Evolutionary conservation across 2,888 invertebrate genomes (phyloP), one percentile per base, ranked within the genome.

Genomic region (Hyles lineata): DNA sequence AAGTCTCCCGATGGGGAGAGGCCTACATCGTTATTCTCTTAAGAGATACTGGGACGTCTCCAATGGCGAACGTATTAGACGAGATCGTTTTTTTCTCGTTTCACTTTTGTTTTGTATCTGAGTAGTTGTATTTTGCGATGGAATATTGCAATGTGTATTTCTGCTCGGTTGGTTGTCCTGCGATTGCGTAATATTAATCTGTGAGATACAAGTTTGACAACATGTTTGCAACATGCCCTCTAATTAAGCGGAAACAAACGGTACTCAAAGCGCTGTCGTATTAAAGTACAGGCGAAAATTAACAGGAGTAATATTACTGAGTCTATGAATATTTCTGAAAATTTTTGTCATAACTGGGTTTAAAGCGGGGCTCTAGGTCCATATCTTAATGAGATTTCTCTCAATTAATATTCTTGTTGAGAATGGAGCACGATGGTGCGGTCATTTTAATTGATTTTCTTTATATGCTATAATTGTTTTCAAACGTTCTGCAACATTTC

Each of bases 1-100:
- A 89, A 89, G 85, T 84, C 80, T 82, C 78, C 77, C 76, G 77
- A 79, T 76, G 82, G 77, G 85, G 85, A 89, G 82, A 80, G 81
- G 62, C 74, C 77, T 78, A 59, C 50, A 60, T 78, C 81, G 84
- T 83, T 83, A 83, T 79, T 80, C 81, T 81, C 79, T 84, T 85
- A 81, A 23, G 52, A 32, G 32, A 61, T 62, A n/a, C 29, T 29
- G 62, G 60, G 23, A 23, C n/a, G 61, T 50, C 19, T 43, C 8
- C 60, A 50, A 70, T 70, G 52, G 29, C 61, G 32, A 62, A 60
- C 15, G 60, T 32, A 62, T 62, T 35, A 63, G 17, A 8, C 17
- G 35, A 21, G 35, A 63, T 35, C 19, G 61, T 62, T 62, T 17
- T 8, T 62, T 62, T 62, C 29, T 6, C 17, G 60, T 60, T 60